phyloP scores from a whole-genome alignment of 2,888 invertebrate species.

The Chironomus tentans region DNA sequence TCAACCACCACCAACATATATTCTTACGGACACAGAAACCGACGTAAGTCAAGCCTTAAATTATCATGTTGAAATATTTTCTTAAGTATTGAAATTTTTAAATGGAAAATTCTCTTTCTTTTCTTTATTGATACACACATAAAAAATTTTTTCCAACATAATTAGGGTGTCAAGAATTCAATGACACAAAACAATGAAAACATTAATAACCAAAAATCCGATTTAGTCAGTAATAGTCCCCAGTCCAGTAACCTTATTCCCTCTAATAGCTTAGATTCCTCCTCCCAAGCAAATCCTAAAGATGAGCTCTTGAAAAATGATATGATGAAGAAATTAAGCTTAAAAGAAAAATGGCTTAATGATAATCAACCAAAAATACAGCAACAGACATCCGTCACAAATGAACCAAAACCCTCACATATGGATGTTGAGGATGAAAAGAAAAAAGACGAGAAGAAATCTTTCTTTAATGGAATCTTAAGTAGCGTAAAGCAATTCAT shows the following conservation, averaged over 20 bases:
- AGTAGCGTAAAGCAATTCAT: constrained; percentile 17
- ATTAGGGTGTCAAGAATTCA: constrained; percentile 30
- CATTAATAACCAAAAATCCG: constrained; percentile 19
- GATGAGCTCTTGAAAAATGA: constrained; percentile 31
- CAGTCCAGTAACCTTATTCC: background rate
- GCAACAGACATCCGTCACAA: background rate
- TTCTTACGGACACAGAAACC: constrained; percentile 59
- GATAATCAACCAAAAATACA: constrained; percentile 26
- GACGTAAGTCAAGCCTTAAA: constrained; percentile 49
- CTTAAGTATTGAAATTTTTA: constrained; percentile 28
- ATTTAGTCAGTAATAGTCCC: constrained; percentile 8
- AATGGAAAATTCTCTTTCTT: constrained; percentile 15
- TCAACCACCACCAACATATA: constrained; percentile 52
- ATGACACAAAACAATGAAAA: constrained; percentile 28
- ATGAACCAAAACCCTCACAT: constrained; percentile 34
- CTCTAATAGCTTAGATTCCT: background rate
- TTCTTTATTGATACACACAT: constrained; percentile 1
- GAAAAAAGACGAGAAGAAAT: constrained; percentile 24
- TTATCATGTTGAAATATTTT: background rate
- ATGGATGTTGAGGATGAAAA: background rate
- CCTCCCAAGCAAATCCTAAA: constrained; percentile 4
- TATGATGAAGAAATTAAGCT: constrained; percentile 39
- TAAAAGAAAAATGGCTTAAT: constrained; percentile 41
- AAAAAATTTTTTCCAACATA: constrained; percentile 13
- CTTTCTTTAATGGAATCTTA: constrained; percentile 28